Conservation (phyloP, 2,113 vertebrate species). For the Eurystomus gularis region DNA sequence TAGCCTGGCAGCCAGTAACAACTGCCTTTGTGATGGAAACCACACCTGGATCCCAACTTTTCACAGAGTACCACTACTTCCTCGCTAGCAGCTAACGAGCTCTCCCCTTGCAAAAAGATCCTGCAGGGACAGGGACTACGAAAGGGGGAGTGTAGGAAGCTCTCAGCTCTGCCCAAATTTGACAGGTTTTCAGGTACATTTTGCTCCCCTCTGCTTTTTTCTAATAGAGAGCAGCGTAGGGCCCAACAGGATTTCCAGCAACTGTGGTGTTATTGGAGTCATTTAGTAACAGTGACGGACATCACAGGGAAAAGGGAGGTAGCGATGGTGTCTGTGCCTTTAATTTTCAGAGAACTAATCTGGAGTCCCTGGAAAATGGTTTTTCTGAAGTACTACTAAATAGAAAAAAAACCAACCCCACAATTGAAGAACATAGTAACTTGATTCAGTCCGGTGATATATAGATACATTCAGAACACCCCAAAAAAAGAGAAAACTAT, state of each 20-base stretch:
- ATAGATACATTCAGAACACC: not conserved
- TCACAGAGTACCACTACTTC: fast-evolving
- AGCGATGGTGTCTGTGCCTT: not conserved
- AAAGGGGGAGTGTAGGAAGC: not conserved
- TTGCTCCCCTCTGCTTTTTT: not conserved
- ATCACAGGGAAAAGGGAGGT: not conserved
- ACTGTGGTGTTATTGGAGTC: not conserved
- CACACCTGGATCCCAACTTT: not conserved
- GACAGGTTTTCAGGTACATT: not conserved
- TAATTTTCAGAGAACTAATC: not conserved
- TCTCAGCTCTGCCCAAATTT: not conserved
- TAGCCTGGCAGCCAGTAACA: not conserved
- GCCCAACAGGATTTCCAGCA: not conserved
- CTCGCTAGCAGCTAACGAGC: not conserved
- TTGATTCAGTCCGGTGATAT: not conserved
- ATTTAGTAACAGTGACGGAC: not conserved
- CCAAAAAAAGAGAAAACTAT: not conserved
- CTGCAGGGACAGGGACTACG: not conserved
- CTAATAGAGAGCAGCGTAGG: not conserved
- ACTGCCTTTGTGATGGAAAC: not conserved
- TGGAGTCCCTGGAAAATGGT: not conserved
- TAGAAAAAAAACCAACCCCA: not conserved
- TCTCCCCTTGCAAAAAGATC: not conserved
- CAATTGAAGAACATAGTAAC: not conserved
- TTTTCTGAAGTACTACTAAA: not conserved